Base-by-base conservation (phyloP, 2,888 invertebrate genomes). In the Pantelozetes paolii region DNA sequence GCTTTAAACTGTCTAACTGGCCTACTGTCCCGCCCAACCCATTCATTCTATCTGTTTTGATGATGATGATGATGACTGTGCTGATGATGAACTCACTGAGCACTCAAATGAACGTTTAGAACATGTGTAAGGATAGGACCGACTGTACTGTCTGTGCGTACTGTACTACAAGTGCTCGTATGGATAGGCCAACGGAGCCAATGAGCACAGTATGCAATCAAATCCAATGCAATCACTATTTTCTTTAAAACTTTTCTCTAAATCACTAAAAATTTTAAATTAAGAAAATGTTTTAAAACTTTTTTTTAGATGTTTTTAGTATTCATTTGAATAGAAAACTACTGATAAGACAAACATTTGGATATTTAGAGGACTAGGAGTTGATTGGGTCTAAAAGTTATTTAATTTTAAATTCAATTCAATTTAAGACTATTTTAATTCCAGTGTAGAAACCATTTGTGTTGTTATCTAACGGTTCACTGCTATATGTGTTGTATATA, bases 61-160 rank as follows among this genome's bases (percentile, higher is more conserved):
- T 64, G 64, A 32, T 64, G 64, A 64, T 64, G 64, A 64, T 64
- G 64, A 64, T 64, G 64, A 64, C 64, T 64, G 15, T 64, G 64
- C 18, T 50, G 6, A 50, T 50, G 50, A 50, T 50, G 50, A 50
- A 15, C 57, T 57, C 57, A 59, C 6, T 59, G 26, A 59, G 9
- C 11, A 30, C 59, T 30, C 13, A 26, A 59, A 59, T 28, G 59
- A 59, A 30, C 50, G 6, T 59, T 28, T 59, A 28, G 59, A 59
- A 59, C 59, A 59, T 50, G 13, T 50, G n/a, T 50, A n/a, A n/a
- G 8, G 3, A 1, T 50, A 36, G 50, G 15, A 8, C 20, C 8
- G 18, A 50, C 50, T 50, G 1, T n/a, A 50, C 36, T 36, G 5
- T n/a, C 50, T 50, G 50, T 50, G 36, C 36, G 11, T 11, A 11